Evolutionary conservation across 2,888 invertebrate species (phyloP).

Genomic region (Argyra leucocephala): DNA sequence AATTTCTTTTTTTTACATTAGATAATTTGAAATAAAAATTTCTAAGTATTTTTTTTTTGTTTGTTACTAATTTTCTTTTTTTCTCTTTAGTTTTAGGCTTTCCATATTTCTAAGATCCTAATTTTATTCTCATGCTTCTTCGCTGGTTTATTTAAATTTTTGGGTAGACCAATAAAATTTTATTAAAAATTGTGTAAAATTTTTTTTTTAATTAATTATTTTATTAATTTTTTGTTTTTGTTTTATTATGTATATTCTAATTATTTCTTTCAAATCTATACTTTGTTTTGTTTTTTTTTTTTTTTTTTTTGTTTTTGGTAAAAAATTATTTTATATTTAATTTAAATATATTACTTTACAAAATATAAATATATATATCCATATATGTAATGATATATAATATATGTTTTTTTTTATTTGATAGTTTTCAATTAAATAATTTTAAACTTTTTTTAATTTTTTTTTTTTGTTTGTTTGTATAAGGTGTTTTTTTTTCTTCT

Average conservation of each 20-base stretch:
- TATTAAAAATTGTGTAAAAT: slow-evolving; percentile 1
- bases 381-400: background rate
- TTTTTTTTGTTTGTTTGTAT: background rate
- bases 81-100: too few relatives aligned
- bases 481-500: background rate
- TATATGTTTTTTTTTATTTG: background rate
- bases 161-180: background rate
- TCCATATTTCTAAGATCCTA: too few relatives aligned
- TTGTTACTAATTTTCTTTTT: too few relatives aligned
- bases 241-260: background rate
- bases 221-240: background rate
- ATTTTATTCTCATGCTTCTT: background rate
- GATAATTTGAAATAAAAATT: too few relatives aligned
- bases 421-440: too few relatives aligned
- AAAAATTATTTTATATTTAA: slow-evolving; percentile 1
- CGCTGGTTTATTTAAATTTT: background rate
- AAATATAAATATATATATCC: background rate
- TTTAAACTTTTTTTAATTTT: background rate
- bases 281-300: background rate
- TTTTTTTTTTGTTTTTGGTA: background rate
- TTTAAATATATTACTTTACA: slow-evolving; percentile 3
- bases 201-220: background rate
- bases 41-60: too few relatives aligned
- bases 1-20: too few relatives aligned
- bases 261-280: background rate